Evolutionary conservation across 2,888 invertebrate species (phyloP).

Genomic region (Halictus ligatus): DNA sequence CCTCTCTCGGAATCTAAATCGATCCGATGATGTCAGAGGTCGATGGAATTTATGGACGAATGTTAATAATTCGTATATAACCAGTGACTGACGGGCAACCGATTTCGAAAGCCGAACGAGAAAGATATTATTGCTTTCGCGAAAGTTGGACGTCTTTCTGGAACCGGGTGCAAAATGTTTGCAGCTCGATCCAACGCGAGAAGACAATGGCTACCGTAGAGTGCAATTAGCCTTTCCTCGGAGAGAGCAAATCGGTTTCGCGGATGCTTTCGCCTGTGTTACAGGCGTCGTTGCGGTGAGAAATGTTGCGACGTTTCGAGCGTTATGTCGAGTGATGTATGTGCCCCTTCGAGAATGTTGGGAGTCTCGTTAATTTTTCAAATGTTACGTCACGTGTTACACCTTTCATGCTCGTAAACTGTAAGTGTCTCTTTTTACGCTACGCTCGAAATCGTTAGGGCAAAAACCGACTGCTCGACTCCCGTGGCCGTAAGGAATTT

Average conservation of each 20-base stretch:
- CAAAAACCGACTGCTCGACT: background rate
- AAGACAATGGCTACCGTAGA: background rate
- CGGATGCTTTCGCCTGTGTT: background rate
- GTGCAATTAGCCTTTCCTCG: background rate
- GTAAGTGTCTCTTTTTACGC: background rate
- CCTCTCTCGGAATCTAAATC: background rate
- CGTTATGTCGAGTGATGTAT: background rate
- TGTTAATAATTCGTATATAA: conserved; percentile 8
- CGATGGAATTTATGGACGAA: conserved; percentile 8
- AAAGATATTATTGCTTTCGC: background rate
- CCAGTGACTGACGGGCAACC: background rate
- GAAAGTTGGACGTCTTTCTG: background rate
- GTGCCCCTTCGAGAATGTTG: background rate
- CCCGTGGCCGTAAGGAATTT: background rate
- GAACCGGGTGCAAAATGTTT: background rate
- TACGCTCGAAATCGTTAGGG: background rate
- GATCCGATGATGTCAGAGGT: conserved; percentile 6
- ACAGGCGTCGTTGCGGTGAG: background rate
- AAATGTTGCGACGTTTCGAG: background rate
- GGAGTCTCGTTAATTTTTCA: background rate
- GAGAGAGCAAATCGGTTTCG: background rate
- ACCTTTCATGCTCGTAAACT: background rate
- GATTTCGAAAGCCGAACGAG: background rate
- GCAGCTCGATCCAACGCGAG: background rate
- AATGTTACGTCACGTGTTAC: background rate